Percentiles rank a stretch among this genome's conserved stretches.
These are phyloP conservation scores for Schizopygopsis pylzovi DNA, from an alignment of 2,797 vertebrate genomes.

Conservation along the genomic window DNA sequence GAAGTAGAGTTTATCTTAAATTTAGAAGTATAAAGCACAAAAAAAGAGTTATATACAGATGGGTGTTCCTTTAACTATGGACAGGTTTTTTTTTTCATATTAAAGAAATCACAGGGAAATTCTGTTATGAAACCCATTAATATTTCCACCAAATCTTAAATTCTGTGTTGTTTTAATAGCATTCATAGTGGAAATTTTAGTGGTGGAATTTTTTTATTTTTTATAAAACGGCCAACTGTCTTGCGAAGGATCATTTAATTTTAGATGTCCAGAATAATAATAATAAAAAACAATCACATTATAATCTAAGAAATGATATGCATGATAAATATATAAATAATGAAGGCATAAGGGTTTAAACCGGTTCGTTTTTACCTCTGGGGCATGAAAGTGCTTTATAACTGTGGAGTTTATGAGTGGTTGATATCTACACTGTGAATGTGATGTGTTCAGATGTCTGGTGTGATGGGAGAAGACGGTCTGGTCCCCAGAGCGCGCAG, in stretches of 20 bases:
- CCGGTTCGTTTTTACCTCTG: neutral
- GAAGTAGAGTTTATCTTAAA: neutral
- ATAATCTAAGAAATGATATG: neutral
- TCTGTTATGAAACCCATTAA: neutral
- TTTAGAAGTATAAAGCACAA: too few relatives aligned
- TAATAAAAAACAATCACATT: neutral
- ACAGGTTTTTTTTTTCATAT: neutral
- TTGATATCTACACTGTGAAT: neutral
- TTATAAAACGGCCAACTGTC: neutral
- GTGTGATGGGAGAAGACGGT: constrained; percentile 45
- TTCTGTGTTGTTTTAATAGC: neutral
- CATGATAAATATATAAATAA: neutral
- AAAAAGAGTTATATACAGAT: neutral
- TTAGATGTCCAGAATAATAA: neutral
- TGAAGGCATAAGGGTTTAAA: neutral
- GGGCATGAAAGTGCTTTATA: neutral
- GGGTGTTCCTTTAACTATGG: neutral
- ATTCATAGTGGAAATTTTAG: neutral
- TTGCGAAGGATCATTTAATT: neutral
- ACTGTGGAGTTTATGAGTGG: neutral
- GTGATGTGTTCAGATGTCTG: constrained; percentile 60
- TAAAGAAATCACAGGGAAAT: neutral
- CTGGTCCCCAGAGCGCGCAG: constrained; percentile 70
- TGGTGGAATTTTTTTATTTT: neutral
- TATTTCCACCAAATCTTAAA: neutral